Evolutionary conservation across 2,113 vertebrate species (phyloP), one percentile per base, ranked within the genome.

Genomic region (Empidonax traillii): DNA sequence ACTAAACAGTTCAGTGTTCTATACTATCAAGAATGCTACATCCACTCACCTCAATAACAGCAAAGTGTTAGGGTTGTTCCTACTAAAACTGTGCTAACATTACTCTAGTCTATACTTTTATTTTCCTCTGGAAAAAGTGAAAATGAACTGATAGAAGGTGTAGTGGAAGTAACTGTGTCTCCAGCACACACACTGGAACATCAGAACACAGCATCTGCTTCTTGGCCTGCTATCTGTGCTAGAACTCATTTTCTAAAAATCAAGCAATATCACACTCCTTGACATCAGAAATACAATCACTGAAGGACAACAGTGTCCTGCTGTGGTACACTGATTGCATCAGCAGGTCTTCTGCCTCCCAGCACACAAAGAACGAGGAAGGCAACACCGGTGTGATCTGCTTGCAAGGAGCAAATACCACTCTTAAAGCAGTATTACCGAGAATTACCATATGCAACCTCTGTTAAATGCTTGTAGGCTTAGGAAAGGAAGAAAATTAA

Each of bases 401-500:
- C 66, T 75, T 46, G 35, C 12, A 47, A 79, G 67, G 52, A 76
- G 55, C 62, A 96, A 97, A 86, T 43, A 79, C 15, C 24, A 37
- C 33, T 44, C 37, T 41, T 53, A 69, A 87, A 87, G 58, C 44
- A 75, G 39, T 28, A 61, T 55, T 83, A 74, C 27, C 23, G 79
- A 83, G 75, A 93, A 73, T 44, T 81, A 81, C 33, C 73, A 85
- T 0, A 17, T 11, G 72, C 12, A 61, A 55, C 31, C 84, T 91
- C 37, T 87, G 10, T 78, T 56, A 85, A 90, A 68, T 2, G 2
- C 67, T 69, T 35, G 59, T 19, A 62, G 22, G 28, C 17, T 77
- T 83, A 21, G 35, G 69, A 74, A 89, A 72, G n/a, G 33, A 83
- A 85, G 15, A 94, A 72, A 89, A 91, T 74, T 83, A 92, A 91